phyloP scores from a whole-genome alignment of 2,113 vertebrate genomes.

The Peucedramus taeniatus region DNA sequence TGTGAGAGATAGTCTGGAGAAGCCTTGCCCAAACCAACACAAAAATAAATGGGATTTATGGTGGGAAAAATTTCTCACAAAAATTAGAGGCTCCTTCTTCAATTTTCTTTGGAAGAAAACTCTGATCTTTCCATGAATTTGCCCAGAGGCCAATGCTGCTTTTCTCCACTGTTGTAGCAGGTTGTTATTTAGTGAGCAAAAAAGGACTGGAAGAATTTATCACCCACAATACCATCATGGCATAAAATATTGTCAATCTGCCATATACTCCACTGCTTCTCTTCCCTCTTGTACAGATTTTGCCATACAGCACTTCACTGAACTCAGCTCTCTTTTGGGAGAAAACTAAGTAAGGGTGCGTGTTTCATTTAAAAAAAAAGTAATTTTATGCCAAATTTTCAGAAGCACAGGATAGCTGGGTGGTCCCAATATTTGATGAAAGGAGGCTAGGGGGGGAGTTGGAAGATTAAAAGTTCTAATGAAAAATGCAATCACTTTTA shows the following conservation, averaged over 20 bases:
- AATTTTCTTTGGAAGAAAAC: background rate
- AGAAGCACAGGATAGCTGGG: background rate
- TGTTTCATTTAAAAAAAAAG: background rate
- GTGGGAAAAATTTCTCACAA: background rate
- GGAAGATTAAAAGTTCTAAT: background rate
- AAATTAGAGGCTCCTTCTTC: background rate
- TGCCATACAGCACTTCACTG: rapidly evolving
- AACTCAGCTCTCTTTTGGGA: background rate
- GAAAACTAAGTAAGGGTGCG: background rate
- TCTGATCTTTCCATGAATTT: background rate
- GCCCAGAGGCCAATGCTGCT: background rate
- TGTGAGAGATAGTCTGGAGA: background rate
- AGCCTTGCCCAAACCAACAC: background rate
- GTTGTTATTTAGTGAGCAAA: background rate
- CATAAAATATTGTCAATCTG: background rate
- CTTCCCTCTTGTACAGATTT: background rate
- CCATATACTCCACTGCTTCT: background rate
- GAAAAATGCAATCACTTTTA: background rate
- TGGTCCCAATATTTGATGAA: background rate
- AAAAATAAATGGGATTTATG: background rate
- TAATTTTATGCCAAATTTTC: background rate
- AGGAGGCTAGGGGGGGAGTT: background rate
- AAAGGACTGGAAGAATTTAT: background rate
- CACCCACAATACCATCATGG: background rate
- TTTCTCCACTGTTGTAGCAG: background rate